Evolutionary conservation across 2,113 vertebrate species (phyloP), one percentile per base, ranked within the genome.

Genomic region (Xiphophorus hellerii): DNA sequence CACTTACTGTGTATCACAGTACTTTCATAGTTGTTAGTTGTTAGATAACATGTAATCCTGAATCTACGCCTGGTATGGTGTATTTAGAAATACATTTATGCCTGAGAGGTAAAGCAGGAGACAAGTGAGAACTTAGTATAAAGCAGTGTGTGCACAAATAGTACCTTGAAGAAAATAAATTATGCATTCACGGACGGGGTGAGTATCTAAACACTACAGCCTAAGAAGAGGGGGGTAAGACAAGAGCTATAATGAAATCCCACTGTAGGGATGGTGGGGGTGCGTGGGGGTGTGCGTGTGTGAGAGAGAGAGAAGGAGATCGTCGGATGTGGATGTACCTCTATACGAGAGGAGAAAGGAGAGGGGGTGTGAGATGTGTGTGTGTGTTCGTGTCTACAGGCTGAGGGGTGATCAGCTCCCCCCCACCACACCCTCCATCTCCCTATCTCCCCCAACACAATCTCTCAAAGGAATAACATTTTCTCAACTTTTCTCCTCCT

Each of bases 401-500:
- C 73, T 81, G 80, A 62, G 79, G 89, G 86, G 89, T 84, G 92
- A 93, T 93, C 90, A 86, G 93, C 89, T 92, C 88, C 90, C 87
- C 39, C 13, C 4, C 39, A 13, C 39, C 39, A 14, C 13, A 13
- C 39, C 39, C 39, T 15, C 39, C 35, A 37, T 37, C 35, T 35
- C 37, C 37, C 82, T 61, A 80, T 90, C 87, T 91, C 87, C 81
- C 93, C 87, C 92, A 93, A 92, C 91, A 89, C 90, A 88, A 82
- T 78, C 90, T 94, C 94, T 94, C 94, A 85, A 88, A 95, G 94
- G 95, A 95, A 94, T 94, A 93, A 87, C 78, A 88, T 92, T 93
- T 93, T 90, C 91, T 92, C 91, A 94, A 95, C 92, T 94, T 94
- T 42, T 90, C 87, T 89, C 86, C 82, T 87, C 84, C 92, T 93